Evolutionary conservation across 2,888 invertebrate species (phyloP).

Genomic region (Tetragnatha montana): DNA sequence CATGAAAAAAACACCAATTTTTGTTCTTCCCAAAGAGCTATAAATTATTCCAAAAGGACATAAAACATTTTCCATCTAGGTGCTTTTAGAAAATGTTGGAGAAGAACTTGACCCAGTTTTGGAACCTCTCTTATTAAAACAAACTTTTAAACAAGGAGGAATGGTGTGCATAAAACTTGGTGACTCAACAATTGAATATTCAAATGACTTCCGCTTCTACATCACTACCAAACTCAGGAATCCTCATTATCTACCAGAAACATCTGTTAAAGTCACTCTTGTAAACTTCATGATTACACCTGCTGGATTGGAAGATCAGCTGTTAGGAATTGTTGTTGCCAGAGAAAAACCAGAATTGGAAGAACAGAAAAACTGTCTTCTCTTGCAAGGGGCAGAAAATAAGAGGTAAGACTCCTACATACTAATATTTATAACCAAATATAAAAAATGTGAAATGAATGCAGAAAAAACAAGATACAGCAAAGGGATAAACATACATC

Average conservation of each 20-base stretch:
- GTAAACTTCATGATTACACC: slow-evolving; percentile 78
- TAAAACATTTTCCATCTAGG: slow-evolving; percentile 74
- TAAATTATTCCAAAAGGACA: no score
- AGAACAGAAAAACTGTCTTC: slow-evolving; percentile 77
- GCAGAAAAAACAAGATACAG: neutral
- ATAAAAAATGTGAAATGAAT: neutral
- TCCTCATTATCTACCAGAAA: slow-evolving; percentile 78
- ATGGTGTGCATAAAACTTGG: slow-evolving; percentile 77
- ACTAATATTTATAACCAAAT: neutral
- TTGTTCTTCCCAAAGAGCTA: no score
- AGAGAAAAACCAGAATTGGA: slow-evolving; percentile 77
- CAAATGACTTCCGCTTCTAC: slow-evolving; percentile 77
- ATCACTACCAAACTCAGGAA: slow-evolving; percentile 78
- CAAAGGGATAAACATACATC: no score
- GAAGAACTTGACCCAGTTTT: slow-evolving; percentile 94
- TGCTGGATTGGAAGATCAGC: slow-evolving; percentile 77
- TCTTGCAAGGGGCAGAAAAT: slow-evolving; percentile 77
- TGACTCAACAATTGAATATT: slow-evolving; percentile 78
- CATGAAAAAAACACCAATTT: no score
- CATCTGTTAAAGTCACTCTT: slow-evolving; percentile 77
- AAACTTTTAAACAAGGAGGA: slow-evolving; percentile 89
- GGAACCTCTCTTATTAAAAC: slow-evolving; percentile 90
- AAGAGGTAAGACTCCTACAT: slow-evolving; percentile 73
- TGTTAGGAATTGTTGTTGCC: slow-evolving; percentile 78
- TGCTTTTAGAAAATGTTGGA: slow-evolving; percentile 91